Percentiles rank a stretch among this genome's conserved stretches.
Conservation (phyloP, 2,888 invertebrate genomes). For the Sipha maydis region DNA sequence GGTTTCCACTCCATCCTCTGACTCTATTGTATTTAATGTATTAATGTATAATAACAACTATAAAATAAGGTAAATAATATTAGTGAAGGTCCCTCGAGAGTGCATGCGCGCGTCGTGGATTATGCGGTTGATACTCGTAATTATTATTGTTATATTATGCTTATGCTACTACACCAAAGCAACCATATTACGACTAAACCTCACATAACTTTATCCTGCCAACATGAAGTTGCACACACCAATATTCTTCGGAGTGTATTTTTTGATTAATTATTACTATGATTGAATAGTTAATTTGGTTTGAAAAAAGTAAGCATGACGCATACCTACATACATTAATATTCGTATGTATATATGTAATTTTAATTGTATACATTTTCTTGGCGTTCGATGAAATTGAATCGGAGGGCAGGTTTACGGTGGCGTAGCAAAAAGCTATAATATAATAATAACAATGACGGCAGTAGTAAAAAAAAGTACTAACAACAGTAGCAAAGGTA, state of each 20-base stretch:
- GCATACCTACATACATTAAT: neutral
- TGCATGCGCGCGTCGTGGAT: conserved; percentile 32
- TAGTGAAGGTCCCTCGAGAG: conserved; percentile 49
- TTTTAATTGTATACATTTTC: conserved; percentile 15
- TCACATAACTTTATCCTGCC: conserved; percentile 20
- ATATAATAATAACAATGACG: conserved; percentile 51
- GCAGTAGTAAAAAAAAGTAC: conserved; percentile 48
- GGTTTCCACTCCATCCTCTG: conserved; percentile 12
- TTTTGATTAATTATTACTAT: neutral
- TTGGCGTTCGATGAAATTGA: conserved; percentile 9
- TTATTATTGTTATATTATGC: conserved; percentile 51
- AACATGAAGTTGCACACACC: neutral
- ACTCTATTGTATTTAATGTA: conserved; percentile 46
- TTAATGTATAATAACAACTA: conserved; percentile 56
- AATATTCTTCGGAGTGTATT: neutral
- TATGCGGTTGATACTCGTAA: conserved; percentile 51
- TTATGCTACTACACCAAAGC: neutral
- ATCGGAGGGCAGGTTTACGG: conserved; percentile 23
- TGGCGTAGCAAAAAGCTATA: conserved; percentile 28
- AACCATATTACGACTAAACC: conserved; percentile 22
- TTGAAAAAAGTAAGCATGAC: neutral
- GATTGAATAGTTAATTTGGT: neutral
- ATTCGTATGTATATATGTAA: neutral
- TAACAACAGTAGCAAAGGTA: conserved; percentile 20
- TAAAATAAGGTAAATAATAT: conserved; percentile 61